Conservation (phyloP, 2,888 invertebrate species). For the Caenorhabditis macrosperma region DNA sequence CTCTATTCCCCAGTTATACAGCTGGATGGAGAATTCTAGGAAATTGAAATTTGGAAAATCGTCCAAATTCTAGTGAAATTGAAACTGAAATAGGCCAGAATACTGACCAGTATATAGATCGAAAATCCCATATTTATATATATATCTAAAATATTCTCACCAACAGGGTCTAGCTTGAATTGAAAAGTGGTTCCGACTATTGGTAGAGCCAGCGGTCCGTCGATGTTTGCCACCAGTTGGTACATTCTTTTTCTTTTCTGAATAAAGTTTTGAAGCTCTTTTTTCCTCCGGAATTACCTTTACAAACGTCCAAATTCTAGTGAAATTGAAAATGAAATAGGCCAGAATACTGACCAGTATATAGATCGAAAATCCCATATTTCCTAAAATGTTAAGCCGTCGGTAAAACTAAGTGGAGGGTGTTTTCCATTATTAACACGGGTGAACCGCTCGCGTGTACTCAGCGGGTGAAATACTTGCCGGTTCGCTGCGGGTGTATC, state of each 20-base stretch:
- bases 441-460: too few relatives aligned
- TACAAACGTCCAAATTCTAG: conserved; percentile 32
- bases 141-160: too few relatives aligned
- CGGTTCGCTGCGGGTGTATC: too few relatives aligned
- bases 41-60: not conserved
- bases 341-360: conserved; percentile 22
- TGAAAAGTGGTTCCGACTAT: conserved; percentile 72
- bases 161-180: conserved; percentile 71
- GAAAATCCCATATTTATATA: conserved; percentile 53
- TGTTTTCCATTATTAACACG: too few relatives aligned
- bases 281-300: too few relatives aligned
- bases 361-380: conserved; percentile 53
- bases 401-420: too few relatives aligned
- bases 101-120: conserved; percentile 29
- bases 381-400: too few relatives aligned
- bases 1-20: conserved; percentile 51
- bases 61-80: not conserved
- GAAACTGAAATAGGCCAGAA: conserved; percentile 32
- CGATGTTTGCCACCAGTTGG: conserved; percentile 56
- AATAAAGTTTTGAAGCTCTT: too few relatives aligned
- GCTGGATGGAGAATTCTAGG: conserved; percentile 49
- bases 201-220: conserved; percentile 74
- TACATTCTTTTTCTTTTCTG: conserved; percentile 31
- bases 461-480: too few relatives aligned
- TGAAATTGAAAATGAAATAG: conserved; percentile 37